Conservation (phyloP, 2,797 vertebrate genomes). For the Clarias fuscus region DNA sequence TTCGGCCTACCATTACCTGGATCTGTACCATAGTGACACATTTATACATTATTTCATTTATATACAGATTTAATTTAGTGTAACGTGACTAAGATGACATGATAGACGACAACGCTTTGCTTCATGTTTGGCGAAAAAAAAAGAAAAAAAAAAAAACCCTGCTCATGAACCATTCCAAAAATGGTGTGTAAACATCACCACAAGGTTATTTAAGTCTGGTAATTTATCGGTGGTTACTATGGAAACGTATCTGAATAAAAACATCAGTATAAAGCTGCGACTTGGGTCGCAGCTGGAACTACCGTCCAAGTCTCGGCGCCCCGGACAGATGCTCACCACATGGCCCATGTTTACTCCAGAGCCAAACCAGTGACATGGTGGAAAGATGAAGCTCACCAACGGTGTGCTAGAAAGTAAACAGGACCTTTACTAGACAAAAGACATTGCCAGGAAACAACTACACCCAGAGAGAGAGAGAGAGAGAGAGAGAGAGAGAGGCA, state of each 20-base stretch:
- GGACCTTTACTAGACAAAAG: conserved; percentile 3
- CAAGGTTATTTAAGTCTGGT: background rate
- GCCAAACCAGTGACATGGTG: background rate
- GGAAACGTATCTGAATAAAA: background rate
- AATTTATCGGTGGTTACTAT: background rate
- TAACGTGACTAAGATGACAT: background rate
- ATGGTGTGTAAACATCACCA: background rate
- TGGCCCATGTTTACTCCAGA: background rate
- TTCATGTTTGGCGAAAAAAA: background rate
- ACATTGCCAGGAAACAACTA: conserved; percentile 16
- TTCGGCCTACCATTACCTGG: background rate
- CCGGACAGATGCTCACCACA: background rate
- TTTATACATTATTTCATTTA: background rate
- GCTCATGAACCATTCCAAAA: background rate
- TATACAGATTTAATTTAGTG: background rate
- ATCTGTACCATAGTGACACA: background rate
- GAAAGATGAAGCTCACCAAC: conserved; percentile 5
- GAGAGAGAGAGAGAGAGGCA: background rate
- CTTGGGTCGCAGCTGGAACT: background rate
- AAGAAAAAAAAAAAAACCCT: background rate
- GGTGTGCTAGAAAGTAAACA: background rate
- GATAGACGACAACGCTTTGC: background rate
- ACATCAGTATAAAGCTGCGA: background rate
- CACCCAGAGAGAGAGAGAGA: background rate
- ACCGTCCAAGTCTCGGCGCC: background rate